Base-by-base conservation (phyloP, 64 coral and sea anemone species). In the Montipora sp. region DNA sequence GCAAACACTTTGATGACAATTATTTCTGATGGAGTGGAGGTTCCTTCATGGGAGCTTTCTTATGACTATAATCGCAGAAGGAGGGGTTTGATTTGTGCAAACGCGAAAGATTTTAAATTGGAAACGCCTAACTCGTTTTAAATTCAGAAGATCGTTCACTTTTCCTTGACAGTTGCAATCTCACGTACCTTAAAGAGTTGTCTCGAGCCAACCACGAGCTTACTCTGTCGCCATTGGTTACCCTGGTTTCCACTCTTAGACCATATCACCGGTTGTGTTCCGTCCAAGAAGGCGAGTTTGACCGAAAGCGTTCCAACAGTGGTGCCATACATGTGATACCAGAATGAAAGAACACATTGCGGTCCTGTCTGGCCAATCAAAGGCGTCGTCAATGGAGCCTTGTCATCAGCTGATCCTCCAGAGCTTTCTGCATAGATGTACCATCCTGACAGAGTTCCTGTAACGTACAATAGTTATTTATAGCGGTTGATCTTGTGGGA, bases 341-440 rank as follows among this genome's bases (percentile, higher is more conserved):
- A 98, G 92, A 98, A 98, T 5, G 89, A 94, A 1, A 98, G 61
- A n/a, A 89, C 70, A 51, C 95, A 98, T n/a, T 98, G 73, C 60
- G 95, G 95, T 12, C 95, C 95, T 66, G 95, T 93, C 57, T 90
- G 88, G 5, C 95, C 95, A 48, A 98, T 98, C 80, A 84, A 77
- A 16, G 95, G 84, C 77, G 95, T 92, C 48, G 83, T 94, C 10
- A 98, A 86, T 27, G 92, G 95, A 51, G 95, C 95, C 20, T 19
- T 84, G 57, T 94, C 88, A 43, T 90, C 92, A 15, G 92, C 8
- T 9, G 78, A 75, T 8, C 95, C 95, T 14, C 92, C 95, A 19
- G 95, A 98, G 73, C 92, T 94, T 14, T 98, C 95, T 44, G 95
- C 89, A n/a, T 98, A 94, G 14, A 92, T 70, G 48, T 98, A 98